Percentiles rank a stretch among this genome's conserved stretches.
These are phyloP conservation scores for Andrena chrysosceles DNA, from an alignment of 2,888 invertebrate genomes.

Conservation along the genomic window DNA sequence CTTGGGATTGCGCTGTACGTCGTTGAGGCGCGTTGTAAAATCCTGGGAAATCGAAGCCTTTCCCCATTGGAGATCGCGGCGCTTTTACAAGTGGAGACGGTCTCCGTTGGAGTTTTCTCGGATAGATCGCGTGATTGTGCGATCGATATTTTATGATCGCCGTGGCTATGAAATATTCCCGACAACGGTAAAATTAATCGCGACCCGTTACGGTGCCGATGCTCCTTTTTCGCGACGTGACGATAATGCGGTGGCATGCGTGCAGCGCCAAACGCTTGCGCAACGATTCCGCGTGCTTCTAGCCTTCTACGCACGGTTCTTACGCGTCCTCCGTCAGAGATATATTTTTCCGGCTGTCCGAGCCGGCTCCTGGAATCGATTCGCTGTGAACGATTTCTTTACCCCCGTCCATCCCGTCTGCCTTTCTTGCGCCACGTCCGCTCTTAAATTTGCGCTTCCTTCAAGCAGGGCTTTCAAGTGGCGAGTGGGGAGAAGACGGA, in stretches of 20 bases:
- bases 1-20: not conserved
- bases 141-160: constrained; percentile 35
- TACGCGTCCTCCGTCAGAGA: constrained; percentile 18
- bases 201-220: constrained; percentile 40
- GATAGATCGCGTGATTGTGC: constrained; percentile 1
- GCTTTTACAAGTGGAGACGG: not conserved
- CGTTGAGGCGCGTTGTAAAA: not conserved
- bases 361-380: constrained; percentile 58
- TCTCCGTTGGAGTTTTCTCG: not conserved
- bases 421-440: constrained; percentile 20
- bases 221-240: constrained; percentile 48
- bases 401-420: constrained; percentile 17
- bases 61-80: constrained; percentile 5
- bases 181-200: constrained; percentile 35
- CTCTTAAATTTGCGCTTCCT: constrained; percentile 65
- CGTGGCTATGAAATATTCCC: constrained; percentile 5
- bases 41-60: constrained; percentile 23
- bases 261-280: constrained; percentile 32
- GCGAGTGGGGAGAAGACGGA: constrained; percentile 44
- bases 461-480: constrained; percentile 38
- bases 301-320: constrained; percentile 24
- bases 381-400: constrained; percentile 52
- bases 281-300: constrained; percentile 21
- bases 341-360: constrained; percentile 54
- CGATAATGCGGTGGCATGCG: constrained; percentile 55